Percentiles rank a stretch among this genome's conserved stretches.
These are phyloP conservation scores for Perca schrenkii DNA, from an alignment of 2,113 vertebrate genomes.

Conservation along the genomic window DNA sequence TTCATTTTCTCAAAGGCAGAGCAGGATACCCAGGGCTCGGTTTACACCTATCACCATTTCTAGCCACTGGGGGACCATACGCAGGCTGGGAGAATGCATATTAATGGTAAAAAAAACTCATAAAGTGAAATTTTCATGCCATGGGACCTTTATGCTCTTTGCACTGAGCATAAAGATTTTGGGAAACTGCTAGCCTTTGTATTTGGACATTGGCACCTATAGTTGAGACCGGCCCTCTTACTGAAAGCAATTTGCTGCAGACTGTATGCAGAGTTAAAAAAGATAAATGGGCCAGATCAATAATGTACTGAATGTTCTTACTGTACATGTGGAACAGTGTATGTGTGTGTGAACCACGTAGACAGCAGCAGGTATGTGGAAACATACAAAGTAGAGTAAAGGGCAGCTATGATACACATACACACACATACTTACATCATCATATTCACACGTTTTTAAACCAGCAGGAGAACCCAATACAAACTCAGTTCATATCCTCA, in stretches of 20 bases:
- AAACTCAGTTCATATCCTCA: not conserved
- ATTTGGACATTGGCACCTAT: not conserved
- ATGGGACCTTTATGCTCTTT: not conserved
- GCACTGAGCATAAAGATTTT: too few relatives aligned
- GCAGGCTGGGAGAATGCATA: too few relatives aligned
- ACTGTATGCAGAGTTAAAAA: not conserved
- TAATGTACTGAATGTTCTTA: not conserved
- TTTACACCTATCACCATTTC: too few relatives aligned
- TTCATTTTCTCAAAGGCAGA: too few relatives aligned
- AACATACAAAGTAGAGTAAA: not conserved
- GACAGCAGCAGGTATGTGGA: not conserved
- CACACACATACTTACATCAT: not conserved
- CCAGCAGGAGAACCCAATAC: not conserved
- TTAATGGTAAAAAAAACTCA: too few relatives aligned
- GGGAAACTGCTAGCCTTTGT: not conserved
- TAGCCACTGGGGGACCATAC: too few relatives aligned
- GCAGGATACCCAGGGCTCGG: too few relatives aligned
- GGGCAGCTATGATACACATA: not conserved
- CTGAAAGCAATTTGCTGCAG: not conserved
- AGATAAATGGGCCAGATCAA: not conserved
- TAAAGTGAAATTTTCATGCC: too few relatives aligned
- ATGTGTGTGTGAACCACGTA: not conserved
- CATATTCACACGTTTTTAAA: not conserved
- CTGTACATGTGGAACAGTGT: not conserved
- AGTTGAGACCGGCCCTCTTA: not conserved